phyloP scores from a whole-genome alignment of 2,113 vertebrate species.

The Chroicocephalus ridibundus region DNA sequence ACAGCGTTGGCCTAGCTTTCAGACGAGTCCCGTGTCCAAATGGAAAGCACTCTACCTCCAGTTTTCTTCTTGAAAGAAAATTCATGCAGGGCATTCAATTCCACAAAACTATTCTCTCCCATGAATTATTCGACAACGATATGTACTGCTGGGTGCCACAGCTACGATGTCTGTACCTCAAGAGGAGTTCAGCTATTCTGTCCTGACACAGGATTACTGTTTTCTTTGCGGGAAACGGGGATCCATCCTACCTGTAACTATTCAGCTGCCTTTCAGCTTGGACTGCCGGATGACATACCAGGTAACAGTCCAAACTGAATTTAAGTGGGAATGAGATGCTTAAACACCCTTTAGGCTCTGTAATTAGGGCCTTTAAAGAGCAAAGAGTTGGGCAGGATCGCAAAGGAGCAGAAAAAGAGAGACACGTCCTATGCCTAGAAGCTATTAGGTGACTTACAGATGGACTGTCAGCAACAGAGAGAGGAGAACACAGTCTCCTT shows the following conservation, averaged over 20 bases:
- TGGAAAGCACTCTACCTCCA: constrained; percentile 37
- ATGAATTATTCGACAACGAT: not conserved
- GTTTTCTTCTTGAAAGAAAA: constrained; percentile 3
- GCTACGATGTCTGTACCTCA: not conserved
- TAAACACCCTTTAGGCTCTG: not conserved
- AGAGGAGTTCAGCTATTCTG: not conserved
- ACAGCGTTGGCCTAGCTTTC: constrained; percentile 58
- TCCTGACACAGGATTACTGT: not conserved
- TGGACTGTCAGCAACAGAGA: not conserved
- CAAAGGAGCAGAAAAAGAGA: not conserved
- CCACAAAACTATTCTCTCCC: not conserved
- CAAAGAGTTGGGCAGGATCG: not conserved
- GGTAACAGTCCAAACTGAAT: not conserved
- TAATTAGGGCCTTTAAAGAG: not conserved
- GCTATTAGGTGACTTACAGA: not conserved
- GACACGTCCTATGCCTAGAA: fast-evolving
- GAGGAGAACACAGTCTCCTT: not conserved
- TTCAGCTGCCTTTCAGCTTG: not conserved
- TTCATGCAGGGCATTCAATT: constrained; percentile 8
- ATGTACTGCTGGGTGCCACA: not conserved
- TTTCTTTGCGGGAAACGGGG: not conserved
- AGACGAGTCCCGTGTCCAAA: constrained; percentile 60
- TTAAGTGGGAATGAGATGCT: not conserved
- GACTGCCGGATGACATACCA: not conserved
- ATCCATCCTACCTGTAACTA: not conserved